These are phyloP conservation scores for Punctoribates punctum DNA, from an alignment of 2,888 invertebrate species.

Conservation along the genomic window DNA sequence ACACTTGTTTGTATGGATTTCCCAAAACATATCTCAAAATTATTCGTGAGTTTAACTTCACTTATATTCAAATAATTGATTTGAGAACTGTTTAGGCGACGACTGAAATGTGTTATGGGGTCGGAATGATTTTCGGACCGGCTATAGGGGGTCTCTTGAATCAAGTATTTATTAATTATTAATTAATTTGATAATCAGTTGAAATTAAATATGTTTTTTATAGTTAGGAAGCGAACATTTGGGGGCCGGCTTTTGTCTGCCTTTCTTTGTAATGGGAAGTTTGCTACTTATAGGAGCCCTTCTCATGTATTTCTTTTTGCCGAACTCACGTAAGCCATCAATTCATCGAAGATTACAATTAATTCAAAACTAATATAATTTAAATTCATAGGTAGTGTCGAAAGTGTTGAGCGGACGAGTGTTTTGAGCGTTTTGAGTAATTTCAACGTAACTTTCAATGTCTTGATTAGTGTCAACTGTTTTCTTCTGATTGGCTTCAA, in stretches of 20 bases:
- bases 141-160: conserved; percentile 22
- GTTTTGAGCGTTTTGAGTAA: conserved; percentile 15
- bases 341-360: not conserved
- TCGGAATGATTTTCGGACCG: conserved; percentile 36
- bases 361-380: not conserved
- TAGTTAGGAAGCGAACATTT: not conserved
- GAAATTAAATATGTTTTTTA: not conserved
- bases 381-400: not conserved
- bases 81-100: not conserved
- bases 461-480: conserved; percentile 14
- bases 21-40: conserved; percentile 5
- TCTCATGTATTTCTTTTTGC: not conserved
- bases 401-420: conserved; percentile 3
- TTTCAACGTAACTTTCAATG: conserved; percentile 25
- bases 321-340: not conserved
- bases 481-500: conserved; percentile 37
- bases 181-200: not conserved
- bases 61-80: not conserved
- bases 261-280: conserved; percentile 29
- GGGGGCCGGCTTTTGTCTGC: conserved; percentile 10
- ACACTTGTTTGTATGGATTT: not conserved
- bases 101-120: conserved; percentile 24
- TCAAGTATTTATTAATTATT: conserved; percentile 14
- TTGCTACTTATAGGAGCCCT: conserved; percentile 7
- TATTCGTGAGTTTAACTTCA: not conserved